Percentiles rank a stretch among this genome's conserved stretches.
Conservation (phyloP, 2,113 vertebrate genomes). For the Toxostoma redivivum region DNA sequence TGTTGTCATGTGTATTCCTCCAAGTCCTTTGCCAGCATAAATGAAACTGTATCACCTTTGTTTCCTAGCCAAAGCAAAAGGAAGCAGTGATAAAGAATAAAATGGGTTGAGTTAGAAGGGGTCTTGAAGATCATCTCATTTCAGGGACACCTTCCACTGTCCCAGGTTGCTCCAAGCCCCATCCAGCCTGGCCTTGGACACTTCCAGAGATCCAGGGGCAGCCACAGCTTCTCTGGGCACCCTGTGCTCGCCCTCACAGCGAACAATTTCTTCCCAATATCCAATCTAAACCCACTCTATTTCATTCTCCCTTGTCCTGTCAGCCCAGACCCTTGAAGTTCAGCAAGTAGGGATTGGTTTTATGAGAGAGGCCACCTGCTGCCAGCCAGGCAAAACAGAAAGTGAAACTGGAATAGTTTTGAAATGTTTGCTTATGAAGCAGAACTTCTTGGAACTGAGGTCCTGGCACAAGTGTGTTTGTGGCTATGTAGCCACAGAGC, state of each 20-base stretch:
- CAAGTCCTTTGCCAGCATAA: neutral
- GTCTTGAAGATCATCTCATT: neutral
- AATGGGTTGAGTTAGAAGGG: neutral
- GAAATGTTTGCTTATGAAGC: neutral
- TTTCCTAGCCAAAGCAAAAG: neutral
- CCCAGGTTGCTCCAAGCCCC: rapidly evolving
- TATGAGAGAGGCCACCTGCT: neutral
- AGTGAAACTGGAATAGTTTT: neutral
- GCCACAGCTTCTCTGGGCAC: neutral
- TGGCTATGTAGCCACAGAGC: neutral
- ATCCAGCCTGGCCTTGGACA: rapidly evolving
- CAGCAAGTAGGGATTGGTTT: neutral
- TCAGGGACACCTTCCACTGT: neutral
- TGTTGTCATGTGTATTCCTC: neutral
- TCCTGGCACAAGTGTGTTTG: neutral
- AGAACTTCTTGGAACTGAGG: neutral
- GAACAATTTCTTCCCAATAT: neutral
- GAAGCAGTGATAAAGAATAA: neutral
- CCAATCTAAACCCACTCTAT: neutral
- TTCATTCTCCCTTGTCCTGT: neutral
- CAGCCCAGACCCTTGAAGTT: neutral
- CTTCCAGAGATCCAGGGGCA: neutral
- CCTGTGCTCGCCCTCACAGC: neutral
- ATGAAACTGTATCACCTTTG: neutral
- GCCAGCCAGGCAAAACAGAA: neutral